phyloP scores from a whole-genome alignment of 1,140 invertebrate genomes.

The Magallana ariakensis region DNA sequence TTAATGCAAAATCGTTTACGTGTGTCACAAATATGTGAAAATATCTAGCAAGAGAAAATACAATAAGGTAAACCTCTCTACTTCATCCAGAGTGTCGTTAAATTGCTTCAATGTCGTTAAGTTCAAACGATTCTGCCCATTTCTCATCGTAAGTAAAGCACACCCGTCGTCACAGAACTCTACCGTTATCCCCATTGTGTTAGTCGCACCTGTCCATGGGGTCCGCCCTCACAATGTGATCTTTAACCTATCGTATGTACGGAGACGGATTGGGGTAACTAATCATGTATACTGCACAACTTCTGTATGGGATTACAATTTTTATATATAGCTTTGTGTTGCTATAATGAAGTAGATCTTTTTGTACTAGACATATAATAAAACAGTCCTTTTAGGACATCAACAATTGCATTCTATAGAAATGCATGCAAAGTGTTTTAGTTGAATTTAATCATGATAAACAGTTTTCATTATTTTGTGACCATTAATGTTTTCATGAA shows the following conservation, averaged over 20 bases:
- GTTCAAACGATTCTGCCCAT: slow-evolving; percentile 50
- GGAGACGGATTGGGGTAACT: background rate
- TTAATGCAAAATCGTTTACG: too few species aligned
- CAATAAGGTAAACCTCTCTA: slow-evolving; percentile 23
- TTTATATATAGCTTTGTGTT: too few species aligned
- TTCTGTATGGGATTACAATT: background rate
- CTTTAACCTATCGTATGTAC: too few species aligned
- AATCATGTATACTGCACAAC: background rate
- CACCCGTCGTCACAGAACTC: slow-evolving; percentile 45
- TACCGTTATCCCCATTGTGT: slow-evolving; percentile 35
- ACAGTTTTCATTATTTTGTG: too few species aligned
- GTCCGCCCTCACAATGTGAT: too few species aligned
- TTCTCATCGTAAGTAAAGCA: slow-evolving; percentile 46
- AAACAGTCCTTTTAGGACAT: background rate
- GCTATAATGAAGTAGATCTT: background rate
- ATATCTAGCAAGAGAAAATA: background rate
- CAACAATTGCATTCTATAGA: background rate
- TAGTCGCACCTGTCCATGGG: background rate
- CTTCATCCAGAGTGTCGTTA: slow-evolving; percentile 46
- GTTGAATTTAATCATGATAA: too few species aligned
- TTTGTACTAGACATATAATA: background rate
- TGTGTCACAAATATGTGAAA: background rate
- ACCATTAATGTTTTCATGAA: too few species aligned
- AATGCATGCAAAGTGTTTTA: too few species aligned
- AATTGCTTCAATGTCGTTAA: slow-evolving; percentile 22